phyloP scores from a whole-genome alignment of 2,113 vertebrate species.

The Capra hircus region DNA sequence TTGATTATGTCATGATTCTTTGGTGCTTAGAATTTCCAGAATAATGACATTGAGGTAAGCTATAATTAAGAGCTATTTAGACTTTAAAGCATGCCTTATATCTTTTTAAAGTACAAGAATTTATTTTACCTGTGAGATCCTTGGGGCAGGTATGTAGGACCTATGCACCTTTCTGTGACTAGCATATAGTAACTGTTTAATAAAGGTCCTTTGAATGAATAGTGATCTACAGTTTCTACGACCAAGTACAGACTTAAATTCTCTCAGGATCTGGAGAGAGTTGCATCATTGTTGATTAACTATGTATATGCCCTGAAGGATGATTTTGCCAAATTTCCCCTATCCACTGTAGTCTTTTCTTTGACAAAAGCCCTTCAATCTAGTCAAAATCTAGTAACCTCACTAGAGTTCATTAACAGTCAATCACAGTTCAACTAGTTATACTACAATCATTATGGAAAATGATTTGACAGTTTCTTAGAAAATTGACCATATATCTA shows the following conservation, averaged over 20 bases:
- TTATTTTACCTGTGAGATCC: not conserved
- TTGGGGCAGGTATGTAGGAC: not conserved
- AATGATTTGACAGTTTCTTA: not conserved
- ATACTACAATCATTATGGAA: not conserved
- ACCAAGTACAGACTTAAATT: not conserved
- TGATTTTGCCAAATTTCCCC: not conserved
- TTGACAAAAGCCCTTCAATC: not conserved
- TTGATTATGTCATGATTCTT: not conserved
- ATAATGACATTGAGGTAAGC: not conserved
- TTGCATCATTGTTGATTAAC: not conserved
- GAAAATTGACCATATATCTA: not conserved
- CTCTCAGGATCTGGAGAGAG: not conserved
- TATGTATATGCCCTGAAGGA: not conserved
- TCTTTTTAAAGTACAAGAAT: not conserved
- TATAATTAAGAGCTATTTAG: not conserved
- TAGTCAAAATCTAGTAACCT: not conserved
- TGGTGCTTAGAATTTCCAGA: not conserved
- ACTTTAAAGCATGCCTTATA: not conserved
- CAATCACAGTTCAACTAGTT: conserved; percentile 10
- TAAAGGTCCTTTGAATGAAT: not conserved
- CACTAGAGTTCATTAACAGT: not conserved
- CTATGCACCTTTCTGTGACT: not conserved
- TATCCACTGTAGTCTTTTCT: not conserved
- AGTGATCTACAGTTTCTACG: not conserved
- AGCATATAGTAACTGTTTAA: not conserved